Percentiles rank a stretch among this genome's conserved stretches.
Conservation (phyloP, 2,797 vertebrate genomes). For the Capromys pilorides region DNA sequence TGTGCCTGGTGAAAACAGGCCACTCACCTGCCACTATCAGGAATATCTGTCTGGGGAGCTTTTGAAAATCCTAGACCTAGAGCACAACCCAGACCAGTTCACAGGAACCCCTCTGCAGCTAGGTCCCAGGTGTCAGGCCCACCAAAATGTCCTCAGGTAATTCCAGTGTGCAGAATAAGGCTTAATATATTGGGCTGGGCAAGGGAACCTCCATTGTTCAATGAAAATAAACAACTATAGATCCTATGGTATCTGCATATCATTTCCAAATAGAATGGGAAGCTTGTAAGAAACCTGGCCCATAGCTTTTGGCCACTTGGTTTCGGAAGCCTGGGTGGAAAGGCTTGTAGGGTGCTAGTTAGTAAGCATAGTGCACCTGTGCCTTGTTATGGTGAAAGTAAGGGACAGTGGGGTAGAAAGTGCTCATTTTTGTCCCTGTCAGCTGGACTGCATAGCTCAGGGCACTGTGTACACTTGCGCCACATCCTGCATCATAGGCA, state of each 20-base stretch:
- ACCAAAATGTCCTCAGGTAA: neutral
- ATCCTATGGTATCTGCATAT: neutral
- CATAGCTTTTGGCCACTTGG: neutral
- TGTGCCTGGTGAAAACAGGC: neutral
- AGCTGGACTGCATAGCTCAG: neutral
- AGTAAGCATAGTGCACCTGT: neutral
- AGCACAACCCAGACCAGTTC: neutral
- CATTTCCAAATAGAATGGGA: neutral
- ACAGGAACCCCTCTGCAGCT: neutral
- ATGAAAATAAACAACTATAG: neutral
- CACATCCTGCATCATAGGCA: neutral
- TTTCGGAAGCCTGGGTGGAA: neutral
- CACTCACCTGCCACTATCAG: neutral
- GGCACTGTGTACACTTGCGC: too few species aligned
- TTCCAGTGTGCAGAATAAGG: neutral
- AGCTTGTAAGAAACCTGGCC: neutral
- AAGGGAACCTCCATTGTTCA: neutral
- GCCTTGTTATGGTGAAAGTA: neutral
- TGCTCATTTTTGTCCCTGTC: neutral
- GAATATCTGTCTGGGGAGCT: neutral
- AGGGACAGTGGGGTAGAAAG: accelerated
- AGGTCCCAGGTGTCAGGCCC: neutral
- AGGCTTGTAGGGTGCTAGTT: neutral
- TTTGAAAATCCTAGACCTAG: neutral
- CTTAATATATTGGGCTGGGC: neutral